Base-by-base conservation (phyloP, 1,140 invertebrate species). In the Pogonomyrmex barbatus region DNA sequence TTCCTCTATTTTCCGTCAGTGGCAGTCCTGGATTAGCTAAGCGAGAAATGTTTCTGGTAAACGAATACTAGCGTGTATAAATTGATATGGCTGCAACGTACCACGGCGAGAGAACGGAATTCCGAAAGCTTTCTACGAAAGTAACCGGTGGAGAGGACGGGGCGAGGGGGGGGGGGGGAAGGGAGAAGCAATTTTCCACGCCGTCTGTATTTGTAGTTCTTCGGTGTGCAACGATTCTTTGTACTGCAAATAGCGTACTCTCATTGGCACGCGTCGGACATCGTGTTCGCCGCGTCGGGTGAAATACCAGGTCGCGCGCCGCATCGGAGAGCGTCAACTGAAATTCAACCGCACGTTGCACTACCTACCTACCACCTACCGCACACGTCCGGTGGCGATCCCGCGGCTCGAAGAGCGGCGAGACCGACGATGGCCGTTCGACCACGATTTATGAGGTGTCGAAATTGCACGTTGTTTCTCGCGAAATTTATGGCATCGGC, bases 401-500 rank as follows among this genome's bases (percentile, higher is more conserved):
- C 14, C 42, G 65, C 67, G 65, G 78, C 78, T 50, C 65, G 78
- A 82, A 71, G 45, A 82, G 50, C 39, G 42, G 30, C 54, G 30
- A 30, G 30, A 36, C 17, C 50, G 67, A 47, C 77, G 77, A 68
- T 56, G 79, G 67, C 65, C 52, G 68, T 24, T 52, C 54, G 79
- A 30, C 65, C 36, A 50, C 45, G 86, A 93, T 91, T 92, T 92
- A 92, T 88, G 91, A 92, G 88, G 92, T 92, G 92, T 89, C 91
- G 92, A 93, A 92, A 93, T 92, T 92, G 88, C 90, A 85, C 83
- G 90, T 91, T 92, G 83, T 88, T 92, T 73, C 88, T 60, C 52
- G 33, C 63, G 30, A 88, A 90, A 89, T 90, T 90, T 89, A 90
- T 87, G 88, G 85, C 75, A 87, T 83, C 79, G 68, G 33, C 50